Conservation (phyloP, 2,113 vertebrate genomes). For the Platycercus adscitus region DNA sequence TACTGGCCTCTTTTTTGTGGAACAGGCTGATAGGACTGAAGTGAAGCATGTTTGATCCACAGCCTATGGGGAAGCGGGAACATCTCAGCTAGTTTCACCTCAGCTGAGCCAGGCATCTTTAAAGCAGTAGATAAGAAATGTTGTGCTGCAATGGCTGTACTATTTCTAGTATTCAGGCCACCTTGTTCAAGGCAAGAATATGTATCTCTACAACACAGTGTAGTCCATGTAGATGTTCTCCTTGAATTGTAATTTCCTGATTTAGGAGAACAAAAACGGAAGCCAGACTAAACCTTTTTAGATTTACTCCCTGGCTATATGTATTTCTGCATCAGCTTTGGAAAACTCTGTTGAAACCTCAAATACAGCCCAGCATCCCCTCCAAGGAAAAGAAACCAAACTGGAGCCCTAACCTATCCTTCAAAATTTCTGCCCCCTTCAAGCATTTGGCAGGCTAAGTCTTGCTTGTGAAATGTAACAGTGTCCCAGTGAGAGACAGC, state of each 20-base stretch:
- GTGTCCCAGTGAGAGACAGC: background rate
- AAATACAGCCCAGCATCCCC: background rate
- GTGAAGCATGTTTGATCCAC: background rate
- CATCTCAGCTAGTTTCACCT: background rate
- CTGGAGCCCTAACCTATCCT: background rate
- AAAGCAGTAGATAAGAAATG: background rate
- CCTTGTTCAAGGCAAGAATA: background rate
- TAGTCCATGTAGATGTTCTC: background rate
- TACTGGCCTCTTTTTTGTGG: background rate
- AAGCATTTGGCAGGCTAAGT: background rate
- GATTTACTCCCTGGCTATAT: background rate
- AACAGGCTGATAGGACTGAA: background rate
- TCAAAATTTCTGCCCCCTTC: background rate
- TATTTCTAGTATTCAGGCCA: background rate
- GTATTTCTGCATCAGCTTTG: background rate
- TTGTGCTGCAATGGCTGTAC: accelerated
- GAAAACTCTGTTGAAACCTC: background rate
- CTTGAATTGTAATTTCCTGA: background rate
- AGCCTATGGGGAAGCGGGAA: background rate
- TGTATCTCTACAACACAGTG: background rate
- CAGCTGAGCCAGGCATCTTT: background rate
- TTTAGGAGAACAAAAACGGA: background rate
- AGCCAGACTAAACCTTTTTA: background rate
- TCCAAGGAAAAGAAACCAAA: background rate
- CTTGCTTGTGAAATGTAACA: background rate